Percentiles rank a stretch among this genome's conserved stretches.
These are phyloP conservation scores for Ligdia adustata DNA, from an alignment of 2,888 invertebrate species.

Conservation along the genomic window DNA sequence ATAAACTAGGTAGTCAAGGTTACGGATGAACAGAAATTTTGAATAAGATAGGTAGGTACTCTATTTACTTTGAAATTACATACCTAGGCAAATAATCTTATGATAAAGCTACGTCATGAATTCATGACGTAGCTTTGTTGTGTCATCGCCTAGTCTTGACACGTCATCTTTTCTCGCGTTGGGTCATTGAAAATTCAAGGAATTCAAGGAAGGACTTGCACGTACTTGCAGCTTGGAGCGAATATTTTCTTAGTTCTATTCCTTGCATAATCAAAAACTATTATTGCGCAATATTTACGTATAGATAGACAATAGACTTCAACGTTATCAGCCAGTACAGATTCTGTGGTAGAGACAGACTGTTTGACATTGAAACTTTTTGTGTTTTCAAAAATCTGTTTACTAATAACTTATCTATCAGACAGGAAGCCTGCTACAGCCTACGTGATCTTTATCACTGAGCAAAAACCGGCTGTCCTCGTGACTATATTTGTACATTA, in stretches of 20 bases:
- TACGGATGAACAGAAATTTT: no score
- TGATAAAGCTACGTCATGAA: conserved; percentile 5
- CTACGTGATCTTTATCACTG: no score
- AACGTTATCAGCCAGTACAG: conserved; percentile 9
- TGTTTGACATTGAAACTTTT: conserved; percentile 8
- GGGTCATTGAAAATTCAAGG: conserved; percentile 25
- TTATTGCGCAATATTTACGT: conserved; percentile 34
- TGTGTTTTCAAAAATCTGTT: conserved; percentile 3
- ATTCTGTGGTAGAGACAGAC: conserved; percentile 6
- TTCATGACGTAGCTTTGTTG: background rate
- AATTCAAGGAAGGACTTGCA: conserved; percentile 12
- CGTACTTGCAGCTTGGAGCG: background rate
- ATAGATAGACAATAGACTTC: background rate
- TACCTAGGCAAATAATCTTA: background rate
- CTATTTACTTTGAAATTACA: no score
- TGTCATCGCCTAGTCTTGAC: background rate
- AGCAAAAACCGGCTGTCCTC: no score
- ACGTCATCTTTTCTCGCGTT: conserved; percentile 6
- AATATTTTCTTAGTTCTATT: conserved; percentile 2
- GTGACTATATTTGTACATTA: no score
- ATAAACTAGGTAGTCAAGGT: no score
- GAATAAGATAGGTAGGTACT: no score
- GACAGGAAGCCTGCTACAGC: no score
- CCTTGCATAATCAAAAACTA: conserved; percentile 36
- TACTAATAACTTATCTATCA: conserved; percentile 3